A percentile compares a stretch with the other conserved stretches of the same genome.
Conservation (phyloP, 2,888 invertebrate genomes). For the Carabus problematicus region DNA sequence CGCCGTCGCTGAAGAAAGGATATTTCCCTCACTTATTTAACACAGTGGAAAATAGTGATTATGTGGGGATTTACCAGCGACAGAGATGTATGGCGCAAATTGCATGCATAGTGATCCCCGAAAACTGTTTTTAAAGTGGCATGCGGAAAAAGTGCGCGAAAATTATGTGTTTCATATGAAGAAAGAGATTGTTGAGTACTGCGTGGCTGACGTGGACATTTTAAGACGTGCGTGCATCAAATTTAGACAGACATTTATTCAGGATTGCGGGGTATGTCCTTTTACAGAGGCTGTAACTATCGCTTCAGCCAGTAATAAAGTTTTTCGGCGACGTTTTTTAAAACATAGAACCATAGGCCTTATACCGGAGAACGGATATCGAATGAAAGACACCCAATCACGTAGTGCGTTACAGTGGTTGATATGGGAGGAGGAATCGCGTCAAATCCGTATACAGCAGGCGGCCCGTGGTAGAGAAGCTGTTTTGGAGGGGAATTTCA, state of each 20-base stretch:
- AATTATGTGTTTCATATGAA: constrained; percentile 48
- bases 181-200: constrained; percentile 48
- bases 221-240: constrained; percentile 48
- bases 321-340: constrained; percentile 48
- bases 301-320: constrained; percentile 48
- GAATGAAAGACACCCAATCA: not conserved
- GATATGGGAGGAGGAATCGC: constrained; percentile 1
- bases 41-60: constrained; percentile 47
- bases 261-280: constrained; percentile 46
- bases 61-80: constrained; percentile 45
- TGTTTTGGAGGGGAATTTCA: no score
- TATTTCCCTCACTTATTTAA: constrained; percentile 46
- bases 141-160: constrained; percentile 30
- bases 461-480: no score
- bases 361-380: not conserved
- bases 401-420: not conserved
- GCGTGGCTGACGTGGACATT: constrained; percentile 48
- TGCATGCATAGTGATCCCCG: constrained; percentile 44
- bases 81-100: constrained; percentile 46
- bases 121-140: constrained; percentile 45
- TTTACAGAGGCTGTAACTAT: constrained; percentile 49
- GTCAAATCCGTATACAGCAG: not conserved
- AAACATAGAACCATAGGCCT: constrained; percentile 47
- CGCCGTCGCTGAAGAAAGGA: constrained; percentile 44
- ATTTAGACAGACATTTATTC: constrained; percentile 47